A percentile compares a stretch with the other conserved stretches of the same genome.
These are phyloP conservation scores for Himalopsyche phryganea DNA, from an alignment of 1,140 invertebrate species.

Conservation along the genomic window DNA sequence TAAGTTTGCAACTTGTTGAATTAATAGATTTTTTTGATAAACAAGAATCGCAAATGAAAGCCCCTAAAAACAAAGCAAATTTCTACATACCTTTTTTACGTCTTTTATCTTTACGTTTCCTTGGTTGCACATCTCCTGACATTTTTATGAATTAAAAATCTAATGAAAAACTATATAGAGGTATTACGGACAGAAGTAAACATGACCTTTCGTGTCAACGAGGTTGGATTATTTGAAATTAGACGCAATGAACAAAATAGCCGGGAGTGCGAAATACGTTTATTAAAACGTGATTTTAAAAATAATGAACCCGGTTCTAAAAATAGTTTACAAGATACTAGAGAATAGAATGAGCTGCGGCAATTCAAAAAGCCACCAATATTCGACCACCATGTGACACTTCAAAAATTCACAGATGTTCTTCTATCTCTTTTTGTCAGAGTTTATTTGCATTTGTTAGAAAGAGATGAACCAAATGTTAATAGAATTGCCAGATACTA, in stretches of 20 bases:
- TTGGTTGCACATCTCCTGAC: constrained; percentile 68
- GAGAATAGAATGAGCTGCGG: too few species aligned
- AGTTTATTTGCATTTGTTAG: too few species aligned
- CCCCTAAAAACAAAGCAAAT: constrained; percentile 27
- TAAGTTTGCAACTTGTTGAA: too few species aligned
- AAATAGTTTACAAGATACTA: constrained; percentile 7
- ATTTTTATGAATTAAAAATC: constrained; percentile 39
- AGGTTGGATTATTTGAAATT: background rate
- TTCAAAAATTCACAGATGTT: too few species aligned
- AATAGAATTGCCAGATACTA: too few species aligned
- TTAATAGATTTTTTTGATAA: too few species aligned
- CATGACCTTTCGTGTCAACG: constrained; percentile 7
- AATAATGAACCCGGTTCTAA: constrained; percentile 20
- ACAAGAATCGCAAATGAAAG: background rate
- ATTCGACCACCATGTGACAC: too few species aligned
- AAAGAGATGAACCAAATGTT: too few species aligned
- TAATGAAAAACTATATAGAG: too few species aligned
- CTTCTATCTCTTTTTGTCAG: too few species aligned
- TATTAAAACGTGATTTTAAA: constrained; percentile 22
- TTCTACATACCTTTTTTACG: constrained; percentile 62
- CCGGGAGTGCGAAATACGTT: background rate
- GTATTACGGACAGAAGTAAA: background rate
- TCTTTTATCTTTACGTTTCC: constrained; percentile 67
- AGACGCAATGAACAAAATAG: background rate
- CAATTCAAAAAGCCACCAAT: too few species aligned